phyloP scores from a whole-genome alignment of 2,888 invertebrate genomes.

The Noctua janthe region DNA sequence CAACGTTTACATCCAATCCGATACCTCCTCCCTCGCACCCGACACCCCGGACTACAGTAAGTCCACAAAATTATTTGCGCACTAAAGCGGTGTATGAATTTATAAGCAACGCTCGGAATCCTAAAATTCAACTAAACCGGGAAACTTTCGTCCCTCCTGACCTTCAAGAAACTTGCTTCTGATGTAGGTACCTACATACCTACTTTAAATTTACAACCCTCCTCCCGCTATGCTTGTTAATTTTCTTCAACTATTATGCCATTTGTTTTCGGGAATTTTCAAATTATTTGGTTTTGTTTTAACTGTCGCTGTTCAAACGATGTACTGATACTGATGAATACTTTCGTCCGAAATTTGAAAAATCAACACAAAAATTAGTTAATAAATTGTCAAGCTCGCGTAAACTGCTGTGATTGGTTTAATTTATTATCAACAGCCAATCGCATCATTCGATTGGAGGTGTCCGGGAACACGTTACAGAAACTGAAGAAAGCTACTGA shows the following conservation, averaged over 20 bases:
- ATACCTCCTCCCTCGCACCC: background rate
- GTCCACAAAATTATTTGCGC: slow-evolving; percentile 65
- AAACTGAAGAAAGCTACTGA: background rate
- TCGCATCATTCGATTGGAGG: background rate
- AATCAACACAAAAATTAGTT: background rate
- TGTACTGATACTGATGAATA: background rate
- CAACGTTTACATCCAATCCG: slow-evolving; percentile 21
- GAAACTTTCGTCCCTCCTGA: slow-evolving; percentile 58
- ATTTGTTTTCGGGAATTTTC: slow-evolving; percentile 17
- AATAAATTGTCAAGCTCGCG: background rate
- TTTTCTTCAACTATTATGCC: slow-evolving; percentile 53
- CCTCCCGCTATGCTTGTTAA: slow-evolving; percentile 45
- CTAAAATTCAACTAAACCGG: slow-evolving; percentile 67
- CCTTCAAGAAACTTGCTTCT: slow-evolving; percentile 61
- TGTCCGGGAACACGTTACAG: background rate
- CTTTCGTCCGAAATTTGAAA: background rate
- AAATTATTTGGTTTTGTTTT: slow-evolving; percentile 16
- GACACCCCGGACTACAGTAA: slow-evolving; percentile 36
- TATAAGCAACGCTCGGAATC: slow-evolving; percentile 64
- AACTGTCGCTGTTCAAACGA: background rate
- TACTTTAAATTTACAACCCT: slow-evolving; percentile 50
- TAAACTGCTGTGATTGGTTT: background rate
- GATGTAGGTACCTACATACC: slow-evolving; percentile 46
- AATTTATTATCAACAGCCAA: background rate
- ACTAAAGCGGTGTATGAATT: slow-evolving; percentile 65